Evolutionary conservation across 2,797 vertebrate species (phyloP).

Genomic region (Sorex maritimensis): DNA sequence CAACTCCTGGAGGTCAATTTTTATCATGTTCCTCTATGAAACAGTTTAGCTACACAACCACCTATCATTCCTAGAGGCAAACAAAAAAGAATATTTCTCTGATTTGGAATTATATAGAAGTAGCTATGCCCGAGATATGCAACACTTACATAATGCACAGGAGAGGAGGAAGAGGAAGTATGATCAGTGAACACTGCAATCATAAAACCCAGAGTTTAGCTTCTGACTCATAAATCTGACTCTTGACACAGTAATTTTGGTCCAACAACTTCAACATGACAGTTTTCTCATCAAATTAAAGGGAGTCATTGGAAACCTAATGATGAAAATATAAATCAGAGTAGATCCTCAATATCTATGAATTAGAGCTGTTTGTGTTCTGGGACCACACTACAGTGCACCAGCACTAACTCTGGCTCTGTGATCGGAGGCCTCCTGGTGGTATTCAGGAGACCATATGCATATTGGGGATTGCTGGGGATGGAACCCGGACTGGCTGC

Average conservation of each 20-base stretch:
- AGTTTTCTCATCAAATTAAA: slow-evolving; percentile 63
- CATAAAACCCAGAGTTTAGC: slow-evolving; percentile 44
- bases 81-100: slow-evolving; percentile 36
- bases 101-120: slow-evolving; percentile 17
- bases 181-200: not conserved
- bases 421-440: too few relatives aligned
- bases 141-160: not conserved
- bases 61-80: slow-evolving; percentile 47
- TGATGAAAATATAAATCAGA: slow-evolving; percentile 46
- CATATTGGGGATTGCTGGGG: too few relatives aligned
- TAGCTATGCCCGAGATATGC: not conserved
- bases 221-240: slow-evolving; percentile 25
- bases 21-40: slow-evolving; percentile 53
- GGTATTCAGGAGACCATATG: too few relatives aligned
- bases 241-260: slow-evolving; percentile 20
- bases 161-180: not conserved
- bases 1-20: not conserved
- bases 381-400: too few relatives aligned
- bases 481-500: too few relatives aligned
- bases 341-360: not conserved
- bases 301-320: slow-evolving; percentile 24
- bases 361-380: too few relatives aligned
- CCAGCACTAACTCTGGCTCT: too few relatives aligned
- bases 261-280: not conserved
- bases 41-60: slow-evolving; percentile 27